A percentile compares a stretch with the other conserved stretches of the same genome.
These are phyloP conservation scores for Operophtera brumata DNA, from an alignment of 2,888 invertebrate genomes.

Conservation along the genomic window DNA sequence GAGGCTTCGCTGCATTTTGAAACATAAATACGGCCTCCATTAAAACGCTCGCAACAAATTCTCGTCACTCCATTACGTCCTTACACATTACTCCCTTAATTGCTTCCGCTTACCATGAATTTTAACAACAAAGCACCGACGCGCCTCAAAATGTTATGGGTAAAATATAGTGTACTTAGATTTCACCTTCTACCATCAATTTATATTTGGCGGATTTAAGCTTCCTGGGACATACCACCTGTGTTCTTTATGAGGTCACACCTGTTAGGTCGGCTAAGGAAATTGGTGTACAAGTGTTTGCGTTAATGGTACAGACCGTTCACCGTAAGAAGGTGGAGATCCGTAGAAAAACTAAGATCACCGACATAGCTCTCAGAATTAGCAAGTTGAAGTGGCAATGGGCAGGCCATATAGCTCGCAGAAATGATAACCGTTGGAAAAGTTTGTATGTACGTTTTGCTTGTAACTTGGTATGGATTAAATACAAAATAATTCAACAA, in stretches of 20 bases:
- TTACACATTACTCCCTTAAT: conserved; percentile 74
- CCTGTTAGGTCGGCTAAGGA: conserved; percentile 49
- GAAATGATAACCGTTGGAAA: too few species aligned
- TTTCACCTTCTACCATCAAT: conserved; percentile 70
- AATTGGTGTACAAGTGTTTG: conserved; percentile 31
- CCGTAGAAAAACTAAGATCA: too few species aligned
- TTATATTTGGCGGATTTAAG: conserved; percentile 70
- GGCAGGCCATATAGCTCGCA: too few species aligned
- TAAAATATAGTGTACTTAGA: conserved; percentile 69
- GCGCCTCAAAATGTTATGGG: conserved; percentile 57
- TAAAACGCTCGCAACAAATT: conserved; percentile 70
- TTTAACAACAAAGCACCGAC: conserved; percentile 70
- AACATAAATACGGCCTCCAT: conserved; percentile 67
- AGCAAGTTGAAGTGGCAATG: too few species aligned
- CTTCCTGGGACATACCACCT: conserved; percentile 61
- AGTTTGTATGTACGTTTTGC: too few species aligned
- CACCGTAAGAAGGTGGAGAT: conserved; percentile 32
- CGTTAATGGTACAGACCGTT: too few species aligned
- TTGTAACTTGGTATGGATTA: too few species aligned
- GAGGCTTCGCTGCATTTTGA: conserved; percentile 59
- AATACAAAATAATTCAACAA: too few species aligned
- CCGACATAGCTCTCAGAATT: too few species aligned
- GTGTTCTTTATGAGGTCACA: conserved; percentile 61
- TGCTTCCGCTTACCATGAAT: conserved; percentile 75
- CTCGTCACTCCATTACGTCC: conserved; percentile 72